Evolutionary conservation across 2,797 vertebrate species (phyloP).

Genomic region (Cottoperca gobio): DNA sequence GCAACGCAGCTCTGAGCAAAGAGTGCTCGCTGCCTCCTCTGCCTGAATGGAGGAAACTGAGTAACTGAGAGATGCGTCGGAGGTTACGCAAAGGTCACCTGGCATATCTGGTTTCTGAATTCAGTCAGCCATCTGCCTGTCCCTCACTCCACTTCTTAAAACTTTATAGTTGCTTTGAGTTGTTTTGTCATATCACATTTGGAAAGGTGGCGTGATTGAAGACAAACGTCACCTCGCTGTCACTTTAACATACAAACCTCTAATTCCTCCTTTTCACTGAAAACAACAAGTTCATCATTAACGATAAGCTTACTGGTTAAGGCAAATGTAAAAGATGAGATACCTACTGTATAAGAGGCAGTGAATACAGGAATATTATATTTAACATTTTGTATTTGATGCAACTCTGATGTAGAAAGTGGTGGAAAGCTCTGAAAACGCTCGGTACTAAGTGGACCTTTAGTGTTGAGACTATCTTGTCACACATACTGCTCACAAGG

Average conservation of each 20-base stretch:
- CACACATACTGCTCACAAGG: neutral
- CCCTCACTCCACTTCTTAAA: conserved; percentile 5
- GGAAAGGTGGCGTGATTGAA: neutral
- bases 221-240: neutral
- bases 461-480: neutral
- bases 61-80: conserved; percentile 52
- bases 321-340: neutral
- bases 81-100: conserved; percentile 68
- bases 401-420: neutral
- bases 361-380: neutral
- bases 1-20: conserved; percentile 65
- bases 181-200: neutral
- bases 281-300: neutral
- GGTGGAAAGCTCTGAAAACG: neutral
- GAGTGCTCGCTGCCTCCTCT: conserved; percentile 34
- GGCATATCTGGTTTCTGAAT: conserved; percentile 52
- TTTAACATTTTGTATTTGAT: neutral
- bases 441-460: too few relatives aligned
- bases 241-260: neutral
- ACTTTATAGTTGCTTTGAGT: neutral
- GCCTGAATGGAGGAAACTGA: conserved; percentile 58
- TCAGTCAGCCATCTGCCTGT: conserved; percentile 54
- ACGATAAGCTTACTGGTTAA: neutral
- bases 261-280: neutral
- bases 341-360: neutral